Evolutionary conservation across 2,888 invertebrate genomes (phyloP), one percentile per base, ranked within the genome.

Genomic region (Phrixothrix hirtus): DNA sequence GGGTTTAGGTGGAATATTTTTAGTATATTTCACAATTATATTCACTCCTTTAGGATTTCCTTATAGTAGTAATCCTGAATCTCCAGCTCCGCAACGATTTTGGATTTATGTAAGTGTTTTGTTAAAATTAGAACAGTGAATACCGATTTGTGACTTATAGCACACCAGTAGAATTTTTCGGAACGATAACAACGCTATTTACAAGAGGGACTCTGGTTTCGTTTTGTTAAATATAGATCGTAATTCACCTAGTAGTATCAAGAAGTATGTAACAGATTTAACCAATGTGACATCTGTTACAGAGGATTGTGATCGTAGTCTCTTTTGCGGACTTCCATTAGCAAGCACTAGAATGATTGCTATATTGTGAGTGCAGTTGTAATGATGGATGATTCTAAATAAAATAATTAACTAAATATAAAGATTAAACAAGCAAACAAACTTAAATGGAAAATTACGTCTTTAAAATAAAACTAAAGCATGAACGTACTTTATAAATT

Each of bases 21-120:
- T 67, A 13, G 45, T 62, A 31, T 66, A 64, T 32, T 48, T 81
- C 25, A 71, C 80, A 69, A 73, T 86, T 29, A 72, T 81, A 54
- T 76, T 83, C 45, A 85, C 87, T 16, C 82, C 83, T 36, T 75
- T 86, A 45, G 87, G 88, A 32, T 85, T 85, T 71, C 86, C 90
- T 1, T 92, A 89, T 75, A 82, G 81, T 61, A 82, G 81, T 13
- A 78, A 83, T 65, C 69, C 74, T 1, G 63, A 72, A 4, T 72
- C 77, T 25, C 85, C 85, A 2, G 78, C 84, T 17, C 86, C 89
- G 37, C 86, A 90, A 77, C 80, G 92, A 57, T 81, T 85, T 45
- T 68, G 66, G 66, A 65, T 73, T 42, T 64, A 66, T 58, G 75
- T 73, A 65, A 65, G 69, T 63, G 2, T 11, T 21, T 25, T 21